phyloP scores from a whole-genome alignment of 2,797 vertebrate genomes.

The Pipistrellus kuhlii region DNA sequence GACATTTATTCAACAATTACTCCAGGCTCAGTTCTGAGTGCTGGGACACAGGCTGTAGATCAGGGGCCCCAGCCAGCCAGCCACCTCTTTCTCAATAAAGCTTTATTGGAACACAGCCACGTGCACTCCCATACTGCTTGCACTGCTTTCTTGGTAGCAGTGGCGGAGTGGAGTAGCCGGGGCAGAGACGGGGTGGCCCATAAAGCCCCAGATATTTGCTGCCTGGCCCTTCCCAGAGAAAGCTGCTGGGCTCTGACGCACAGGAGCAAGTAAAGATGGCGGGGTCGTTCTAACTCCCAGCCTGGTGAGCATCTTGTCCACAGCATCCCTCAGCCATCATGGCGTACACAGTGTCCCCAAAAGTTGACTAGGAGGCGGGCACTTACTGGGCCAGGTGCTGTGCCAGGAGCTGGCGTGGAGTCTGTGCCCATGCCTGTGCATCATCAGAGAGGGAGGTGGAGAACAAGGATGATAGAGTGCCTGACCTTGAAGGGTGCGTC shows the following conservation, averaged over 20 bases:
- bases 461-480: not conserved
- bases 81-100: slow-evolving; percentile 6
- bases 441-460: not conserved
- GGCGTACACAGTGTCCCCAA: not conserved
- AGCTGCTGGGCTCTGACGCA: too few relatives aligned
- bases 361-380: not conserved
- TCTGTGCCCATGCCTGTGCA: not conserved
- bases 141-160: not conserved
- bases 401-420: not conserved
- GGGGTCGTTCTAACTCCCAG: not conserved
- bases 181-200: too few relatives aligned
- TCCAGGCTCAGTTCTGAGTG: not conserved
- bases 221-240: not conserved
- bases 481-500: not conserved
- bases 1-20: not conserved
- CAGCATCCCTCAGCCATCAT: not conserved
- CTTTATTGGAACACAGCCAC: not conserved
- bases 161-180: not conserved
- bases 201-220: not conserved
- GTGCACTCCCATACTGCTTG: not conserved
- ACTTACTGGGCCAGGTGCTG: not conserved
- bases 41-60: not conserved
- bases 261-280: not conserved
- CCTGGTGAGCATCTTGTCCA: too few relatives aligned
- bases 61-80: not conserved